These are phyloP conservation scores for Saxidomus purpurata DNA, from an alignment of 1,140 invertebrate genomes.

Conservation along the genomic window DNA sequence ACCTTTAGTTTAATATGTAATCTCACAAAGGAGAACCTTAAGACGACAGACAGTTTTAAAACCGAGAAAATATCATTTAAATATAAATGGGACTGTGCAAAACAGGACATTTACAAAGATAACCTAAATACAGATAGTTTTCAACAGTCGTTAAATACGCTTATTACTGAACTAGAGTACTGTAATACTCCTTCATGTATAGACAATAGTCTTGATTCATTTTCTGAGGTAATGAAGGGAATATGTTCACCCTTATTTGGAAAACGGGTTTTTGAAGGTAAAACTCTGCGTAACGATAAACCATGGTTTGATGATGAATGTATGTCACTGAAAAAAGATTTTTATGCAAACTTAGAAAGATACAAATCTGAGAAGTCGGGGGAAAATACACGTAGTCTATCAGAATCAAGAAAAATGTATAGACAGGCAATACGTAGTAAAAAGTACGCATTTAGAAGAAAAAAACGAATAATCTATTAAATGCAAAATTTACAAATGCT, in stretches of 20 bases:
- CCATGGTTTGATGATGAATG: conserved; percentile 42
- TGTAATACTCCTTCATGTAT: not conserved
- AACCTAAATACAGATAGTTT: no score
- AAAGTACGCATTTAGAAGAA: not conserved
- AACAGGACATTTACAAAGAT: not conserved
- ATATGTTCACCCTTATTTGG: conserved; percentile 4
- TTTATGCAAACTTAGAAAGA: not conserved
- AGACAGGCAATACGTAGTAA: not conserved
- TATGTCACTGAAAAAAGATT: not conserved
- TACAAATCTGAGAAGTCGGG: not conserved
- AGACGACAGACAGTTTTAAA: not conserved
- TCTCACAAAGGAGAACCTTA: not conserved
- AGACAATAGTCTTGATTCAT: not conserved
- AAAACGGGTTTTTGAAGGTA: not conserved
- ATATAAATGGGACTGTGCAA: no score
- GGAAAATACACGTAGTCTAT: not conserved
- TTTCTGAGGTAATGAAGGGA: not conserved
- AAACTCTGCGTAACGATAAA: not conserved
- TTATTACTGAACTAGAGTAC: not conserved
- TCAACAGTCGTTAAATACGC: no score
- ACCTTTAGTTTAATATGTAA: not conserved
- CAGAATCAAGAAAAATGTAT: not conserved
- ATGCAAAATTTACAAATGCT: conserved; percentile 4
- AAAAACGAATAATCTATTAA: not conserved
- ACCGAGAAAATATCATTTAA: no score